phyloP scores from a whole-genome alignment of 2,888 invertebrate species.

The Tromatobia lineatoria region DNA sequence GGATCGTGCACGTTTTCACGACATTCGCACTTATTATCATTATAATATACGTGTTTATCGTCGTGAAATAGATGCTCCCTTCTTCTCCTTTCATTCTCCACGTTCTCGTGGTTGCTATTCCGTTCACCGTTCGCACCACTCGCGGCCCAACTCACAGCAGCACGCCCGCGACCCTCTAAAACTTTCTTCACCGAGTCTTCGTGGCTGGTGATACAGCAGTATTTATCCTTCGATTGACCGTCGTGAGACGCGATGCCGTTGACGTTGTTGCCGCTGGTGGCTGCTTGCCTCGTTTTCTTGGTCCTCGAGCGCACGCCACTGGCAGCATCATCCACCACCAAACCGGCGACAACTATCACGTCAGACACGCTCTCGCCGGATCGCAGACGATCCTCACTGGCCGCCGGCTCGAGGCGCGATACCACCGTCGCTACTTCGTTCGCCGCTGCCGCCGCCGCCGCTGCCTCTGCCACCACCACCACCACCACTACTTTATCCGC shows the following conservation, averaged over 20 bases:
- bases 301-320: conserved; percentile 18
- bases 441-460: conserved; percentile 41
- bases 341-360: conserved; percentile 44
- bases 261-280: conserved; percentile 23
- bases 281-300: conserved; percentile 14
- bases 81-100: conserved; percentile 32
- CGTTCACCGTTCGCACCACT: conserved; percentile 48
- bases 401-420: conserved; percentile 70
- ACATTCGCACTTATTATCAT: conserved; percentile 75
- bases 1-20: conserved; percentile 26
- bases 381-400: conserved; percentile 62
- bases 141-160: conserved; percentile 39
- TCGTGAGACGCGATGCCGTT: conserved; percentile 30
- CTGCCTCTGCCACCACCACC: conserved; percentile 47
- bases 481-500: conserved; percentile 31
- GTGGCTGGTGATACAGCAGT: conserved; percentile 12
- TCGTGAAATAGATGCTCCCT: conserved; percentile 13
- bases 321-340: conserved; percentile 43
- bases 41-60: conserved; percentile 11
- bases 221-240: conserved; percentile 20
- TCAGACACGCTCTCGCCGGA: conserved; percentile 41
- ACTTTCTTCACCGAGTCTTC: conserved; percentile 33
- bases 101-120: conserved; percentile 35
- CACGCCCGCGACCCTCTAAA: conserved; percentile 22
- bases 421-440: conserved; percentile 44